These are phyloP conservation scores for Agrypnia vestita DNA, from an alignment of 1,140 invertebrate species.

Conservation along the genomic window DNA sequence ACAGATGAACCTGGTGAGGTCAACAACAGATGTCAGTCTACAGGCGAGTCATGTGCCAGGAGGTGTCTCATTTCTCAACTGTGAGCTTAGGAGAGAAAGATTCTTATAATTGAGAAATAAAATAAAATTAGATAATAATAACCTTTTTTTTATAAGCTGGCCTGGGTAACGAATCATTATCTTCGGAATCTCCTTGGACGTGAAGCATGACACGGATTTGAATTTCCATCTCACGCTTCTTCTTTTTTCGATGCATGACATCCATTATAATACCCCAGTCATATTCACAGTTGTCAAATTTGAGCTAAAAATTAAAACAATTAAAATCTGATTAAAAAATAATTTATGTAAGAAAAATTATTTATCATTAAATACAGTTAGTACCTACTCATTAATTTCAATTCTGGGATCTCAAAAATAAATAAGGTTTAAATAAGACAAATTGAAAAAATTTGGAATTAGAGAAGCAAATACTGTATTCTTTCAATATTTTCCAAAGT, in stretches of 20 bases:
- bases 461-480: too few relatives aligned
- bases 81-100: too few relatives aligned
- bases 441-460: not conserved
- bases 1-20: too few relatives aligned
- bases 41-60: too few relatives aligned
- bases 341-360: not conserved
- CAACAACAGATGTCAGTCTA: too few relatives aligned
- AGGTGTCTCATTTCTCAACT: too few relatives aligned
- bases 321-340: too few relatives aligned
- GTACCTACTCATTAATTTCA: not conserved
- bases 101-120: too few relatives aligned
- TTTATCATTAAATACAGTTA: not conserved
- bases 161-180: constrained; percentile 6
- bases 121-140: too few relatives aligned
- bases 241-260: constrained; percentile 73
- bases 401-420: too few relatives aligned
- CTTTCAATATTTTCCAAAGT: too few relatives aligned
- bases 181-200: constrained; percentile 1
- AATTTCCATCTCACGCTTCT: not conserved
- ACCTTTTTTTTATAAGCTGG: constrained; percentile 42
- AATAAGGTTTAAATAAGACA: too few relatives aligned
- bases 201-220: constrained; percentile 32
- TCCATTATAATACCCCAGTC: constrained; percentile 97
- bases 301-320: constrained; percentile 76
- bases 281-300: constrained; percentile 89